Conservation (phyloP, 1,140 invertebrate genomes). For the Microvelia longipes region DNA sequence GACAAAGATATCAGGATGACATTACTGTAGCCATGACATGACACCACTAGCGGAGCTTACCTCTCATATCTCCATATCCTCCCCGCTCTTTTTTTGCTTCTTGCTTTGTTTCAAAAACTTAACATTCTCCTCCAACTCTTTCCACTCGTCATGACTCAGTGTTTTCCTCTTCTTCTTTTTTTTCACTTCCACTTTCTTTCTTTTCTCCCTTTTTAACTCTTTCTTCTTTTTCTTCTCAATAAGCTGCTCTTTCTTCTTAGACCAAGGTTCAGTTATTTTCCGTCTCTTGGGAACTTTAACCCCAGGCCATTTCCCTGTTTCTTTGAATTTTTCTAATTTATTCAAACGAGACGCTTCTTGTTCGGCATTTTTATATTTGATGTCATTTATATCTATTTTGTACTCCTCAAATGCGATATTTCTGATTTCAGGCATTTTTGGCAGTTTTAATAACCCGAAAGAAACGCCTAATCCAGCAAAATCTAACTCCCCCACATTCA, state of each 20-base stretch:
- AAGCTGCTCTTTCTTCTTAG: conserved; percentile 59
- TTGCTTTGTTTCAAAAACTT: conserved; percentile 76
- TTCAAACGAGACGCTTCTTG: conserved; percentile 54
- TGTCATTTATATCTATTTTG: conserved; percentile 53
- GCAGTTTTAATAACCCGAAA: conserved; percentile 79
- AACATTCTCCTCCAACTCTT: conserved; percentile 67
- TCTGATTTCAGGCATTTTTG: conserved; percentile 88
- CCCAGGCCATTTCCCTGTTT: conserved; percentile 62
- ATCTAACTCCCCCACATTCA: conserved; percentile 77
- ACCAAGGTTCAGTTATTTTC: conserved; percentile 58
- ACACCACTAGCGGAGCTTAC: no score
- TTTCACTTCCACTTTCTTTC: conserved; percentile 32
- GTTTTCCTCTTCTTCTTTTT: conserved; percentile 32
- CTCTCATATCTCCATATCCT: conserved; percentile 6
- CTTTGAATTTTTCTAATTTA: conserved; percentile 52
- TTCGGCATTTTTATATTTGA: conserved; percentile 69
- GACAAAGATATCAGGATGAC: no score
- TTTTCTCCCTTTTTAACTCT: conserved; percentile 40
- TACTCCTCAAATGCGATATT: conserved; percentile 48
- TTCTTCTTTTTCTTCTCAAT: conserved; percentile 44
- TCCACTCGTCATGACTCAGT: conserved; percentile 57
- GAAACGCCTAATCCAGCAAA: conserved; percentile 68
- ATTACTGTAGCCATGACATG: no score
- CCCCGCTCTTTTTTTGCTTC: conserved; percentile 45
- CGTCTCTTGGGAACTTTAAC: conserved; percentile 43